These are phyloP conservation scores for Boulengeromyrus knoepffleri DNA, from an alignment of 2,113 vertebrate genomes.

Conservation along the genomic window DNA sequence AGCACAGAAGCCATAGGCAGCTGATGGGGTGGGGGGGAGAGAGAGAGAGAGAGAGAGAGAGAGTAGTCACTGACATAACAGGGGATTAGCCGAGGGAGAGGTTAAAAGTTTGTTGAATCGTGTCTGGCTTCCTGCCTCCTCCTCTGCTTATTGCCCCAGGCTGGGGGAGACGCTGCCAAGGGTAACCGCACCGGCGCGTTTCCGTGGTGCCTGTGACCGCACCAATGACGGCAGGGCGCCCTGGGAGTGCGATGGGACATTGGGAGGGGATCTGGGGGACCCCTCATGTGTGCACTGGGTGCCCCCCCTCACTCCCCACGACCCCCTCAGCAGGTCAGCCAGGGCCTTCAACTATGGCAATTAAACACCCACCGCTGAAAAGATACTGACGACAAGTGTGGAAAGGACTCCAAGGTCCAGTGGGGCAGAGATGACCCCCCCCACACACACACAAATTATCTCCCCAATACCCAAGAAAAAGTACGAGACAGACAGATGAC, in stretches of 20 bases:
- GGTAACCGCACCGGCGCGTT: constrained; percentile 64
- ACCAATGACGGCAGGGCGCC: constrained; percentile 32
- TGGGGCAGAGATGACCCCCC: background rate
- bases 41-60: constrained; percentile 38
- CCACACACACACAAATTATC: background rate
- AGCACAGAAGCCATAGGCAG: constrained; percentile 34
- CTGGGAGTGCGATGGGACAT: background rate
- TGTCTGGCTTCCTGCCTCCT: constrained; percentile 68
- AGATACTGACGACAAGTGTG: background rate
- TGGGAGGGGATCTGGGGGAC: background rate
- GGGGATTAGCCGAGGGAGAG: constrained; percentile 64
- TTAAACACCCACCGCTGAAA: background rate
- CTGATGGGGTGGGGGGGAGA: background rate
- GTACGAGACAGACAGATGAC: background rate
- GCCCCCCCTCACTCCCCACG: background rate
- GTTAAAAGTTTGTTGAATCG: constrained; percentile 71
- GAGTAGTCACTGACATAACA: constrained; percentile 51
- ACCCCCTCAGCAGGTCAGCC: background rate
- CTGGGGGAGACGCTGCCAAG: constrained; percentile 64
- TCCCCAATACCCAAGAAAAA: background rate
- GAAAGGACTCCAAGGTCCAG: background rate
- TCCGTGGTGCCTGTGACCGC: constrained; percentile 32
- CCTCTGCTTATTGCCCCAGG: constrained; percentile 68
- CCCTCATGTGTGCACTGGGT: constrained; percentile 19
- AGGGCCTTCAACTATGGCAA: background rate